A percentile compares a stretch with the other conserved stretches of the same genome.
phyloP scores from a whole-genome alignment of 2,113 vertebrate genomes.

The Heliornis fulica region DNA sequence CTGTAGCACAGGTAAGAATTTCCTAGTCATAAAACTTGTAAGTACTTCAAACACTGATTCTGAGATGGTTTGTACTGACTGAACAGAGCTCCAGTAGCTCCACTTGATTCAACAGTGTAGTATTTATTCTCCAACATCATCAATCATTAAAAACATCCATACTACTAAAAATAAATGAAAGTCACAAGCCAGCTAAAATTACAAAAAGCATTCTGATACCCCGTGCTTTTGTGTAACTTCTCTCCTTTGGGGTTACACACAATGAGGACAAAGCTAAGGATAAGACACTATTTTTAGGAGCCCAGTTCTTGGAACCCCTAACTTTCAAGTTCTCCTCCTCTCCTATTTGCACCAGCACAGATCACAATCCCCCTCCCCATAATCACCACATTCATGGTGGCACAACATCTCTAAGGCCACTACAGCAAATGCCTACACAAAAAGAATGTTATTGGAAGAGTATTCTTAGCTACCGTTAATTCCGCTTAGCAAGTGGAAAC shows the following conservation, averaged over 20 bases:
- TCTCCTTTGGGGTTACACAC: not conserved
- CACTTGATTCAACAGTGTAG: not conserved
- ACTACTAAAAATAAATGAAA: not conserved
- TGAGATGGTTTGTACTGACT: not conserved
- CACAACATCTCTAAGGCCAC: not conserved
- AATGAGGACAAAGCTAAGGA: not conserved
- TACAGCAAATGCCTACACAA: not conserved
- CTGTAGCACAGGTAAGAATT: not conserved
- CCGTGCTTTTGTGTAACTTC: not conserved
- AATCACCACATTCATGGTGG: not conserved
- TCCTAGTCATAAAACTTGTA: not conserved
- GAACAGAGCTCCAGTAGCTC: not conserved
- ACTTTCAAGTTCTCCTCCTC: not conserved
- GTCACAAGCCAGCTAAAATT: not conserved
- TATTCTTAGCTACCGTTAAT: conserved; percentile 9
- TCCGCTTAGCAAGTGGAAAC: not conserved
- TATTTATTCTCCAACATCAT: not conserved
- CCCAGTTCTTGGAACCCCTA: not conserved
- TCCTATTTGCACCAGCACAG: not conserved
- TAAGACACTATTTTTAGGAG: not conserved
- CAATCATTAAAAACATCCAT: not conserved
- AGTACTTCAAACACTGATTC: not conserved
- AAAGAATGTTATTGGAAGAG: not conserved
- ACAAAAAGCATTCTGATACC: not conserved
- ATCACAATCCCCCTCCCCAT: not conserved